phyloP scores from a whole-genome alignment of 2,797 vertebrate species.

The Potorous gilbertii region DNA sequence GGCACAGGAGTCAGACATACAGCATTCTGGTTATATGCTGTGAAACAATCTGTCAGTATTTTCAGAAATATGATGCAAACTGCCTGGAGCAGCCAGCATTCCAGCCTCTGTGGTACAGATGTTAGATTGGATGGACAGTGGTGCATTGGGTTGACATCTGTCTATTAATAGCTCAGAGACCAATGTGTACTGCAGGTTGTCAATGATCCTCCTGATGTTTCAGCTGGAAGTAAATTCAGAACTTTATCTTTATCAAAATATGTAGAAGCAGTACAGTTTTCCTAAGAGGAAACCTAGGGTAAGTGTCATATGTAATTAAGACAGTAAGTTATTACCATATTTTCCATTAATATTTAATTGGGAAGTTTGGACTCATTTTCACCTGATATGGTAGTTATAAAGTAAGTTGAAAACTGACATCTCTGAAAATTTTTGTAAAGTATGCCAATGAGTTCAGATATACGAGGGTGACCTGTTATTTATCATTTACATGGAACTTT shows the following conservation, averaged over 20 bases:
- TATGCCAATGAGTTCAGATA: neutral
- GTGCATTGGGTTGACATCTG: neutral
- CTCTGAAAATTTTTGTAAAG: neutral
- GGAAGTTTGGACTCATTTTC: neutral
- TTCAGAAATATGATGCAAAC: conserved; percentile 25
- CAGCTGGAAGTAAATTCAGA: conserved; percentile 47
- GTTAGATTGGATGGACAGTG: neutral
- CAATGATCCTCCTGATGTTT: conserved; percentile 33
- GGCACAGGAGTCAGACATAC: neutral
- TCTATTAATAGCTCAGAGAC: conserved; percentile 52
- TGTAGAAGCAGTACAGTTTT: neutral
- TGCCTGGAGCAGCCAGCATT: neutral
- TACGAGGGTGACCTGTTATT: neutral
- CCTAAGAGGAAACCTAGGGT: conserved; percentile 27
- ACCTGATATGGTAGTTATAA: neutral
- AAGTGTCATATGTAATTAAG: conserved; percentile 17
- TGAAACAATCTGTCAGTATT: conserved; percentile 44
- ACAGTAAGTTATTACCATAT: neutral
- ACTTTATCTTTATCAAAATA: conserved; percentile 50
- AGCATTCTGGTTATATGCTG: conserved; percentile 3
- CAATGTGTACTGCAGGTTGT: neutral
- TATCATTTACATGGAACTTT: neutral
- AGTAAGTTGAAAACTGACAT: neutral
- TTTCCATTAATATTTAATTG: conserved; percentile 32
- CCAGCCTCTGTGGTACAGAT: conserved; percentile 2